Percentiles rank a stretch among this genome's conserved stretches.
Conservation (phyloP, 2,113 vertebrate genomes). For the Pangasianodon hypophthalmus region DNA sequence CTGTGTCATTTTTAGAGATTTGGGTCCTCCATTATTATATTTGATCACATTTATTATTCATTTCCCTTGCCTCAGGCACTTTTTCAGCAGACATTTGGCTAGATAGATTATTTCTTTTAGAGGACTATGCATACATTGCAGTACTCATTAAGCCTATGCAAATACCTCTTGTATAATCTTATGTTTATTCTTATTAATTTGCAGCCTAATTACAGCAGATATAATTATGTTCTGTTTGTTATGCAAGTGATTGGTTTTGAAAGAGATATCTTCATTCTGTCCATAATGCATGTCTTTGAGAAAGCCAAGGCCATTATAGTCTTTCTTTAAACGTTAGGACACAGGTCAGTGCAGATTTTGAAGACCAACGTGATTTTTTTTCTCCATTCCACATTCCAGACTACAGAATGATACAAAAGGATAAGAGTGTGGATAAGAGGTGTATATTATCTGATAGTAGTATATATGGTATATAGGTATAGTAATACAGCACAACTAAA, state of each 20-base stretch:
- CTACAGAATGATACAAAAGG: background rate
- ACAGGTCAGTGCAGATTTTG: slow-evolving; percentile 3
- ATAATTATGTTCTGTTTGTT: background rate
- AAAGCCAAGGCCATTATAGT: background rate
- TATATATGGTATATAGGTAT: background rate
- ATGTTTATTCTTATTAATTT: background rate
- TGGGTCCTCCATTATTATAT: background rate
- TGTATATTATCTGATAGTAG: background rate
- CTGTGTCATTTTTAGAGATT: background rate
- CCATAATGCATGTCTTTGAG: slow-evolving; percentile 12
- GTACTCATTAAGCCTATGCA: background rate
- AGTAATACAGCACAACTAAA: background rate
- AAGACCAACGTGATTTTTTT: background rate
- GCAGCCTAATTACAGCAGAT: background rate
- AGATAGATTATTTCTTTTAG: background rate
- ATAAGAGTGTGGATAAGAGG: background rate
- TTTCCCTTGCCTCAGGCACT: background rate
- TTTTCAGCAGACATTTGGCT: background rate
- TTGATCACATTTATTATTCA: slow-evolving; percentile 7
- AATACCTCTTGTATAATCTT: background rate
- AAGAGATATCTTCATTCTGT: background rate
- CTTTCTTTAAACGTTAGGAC: background rate
- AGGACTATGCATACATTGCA: background rate
- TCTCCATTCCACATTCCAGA: background rate
- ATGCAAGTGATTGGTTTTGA: background rate